Evolutionary conservation across 2,888 invertebrate genomes (phyloP).

Genomic region (Ischnus inquisitorius): DNA sequence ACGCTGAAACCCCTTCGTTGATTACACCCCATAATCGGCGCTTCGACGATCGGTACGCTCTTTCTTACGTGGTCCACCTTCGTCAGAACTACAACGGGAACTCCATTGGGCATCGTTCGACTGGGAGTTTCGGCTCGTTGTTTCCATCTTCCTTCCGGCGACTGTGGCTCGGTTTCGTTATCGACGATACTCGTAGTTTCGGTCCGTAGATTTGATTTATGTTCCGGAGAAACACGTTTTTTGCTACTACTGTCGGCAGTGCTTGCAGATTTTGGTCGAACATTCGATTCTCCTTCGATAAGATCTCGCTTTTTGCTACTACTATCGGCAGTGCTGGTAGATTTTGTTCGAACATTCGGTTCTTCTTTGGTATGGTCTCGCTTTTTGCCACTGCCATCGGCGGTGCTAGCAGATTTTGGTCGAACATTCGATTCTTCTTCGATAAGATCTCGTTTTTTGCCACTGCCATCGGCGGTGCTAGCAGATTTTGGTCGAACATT

Average conservation of each 20-base stretch:
- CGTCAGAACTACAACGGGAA: conserved; percentile 31
- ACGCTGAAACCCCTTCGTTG: conserved; percentile 62
- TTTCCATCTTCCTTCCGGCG: neutral
- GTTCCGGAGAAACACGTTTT: neutral
- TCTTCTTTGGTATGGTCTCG: neutral
- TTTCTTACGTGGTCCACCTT: conserved; percentile 33
- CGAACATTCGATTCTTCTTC: neutral
- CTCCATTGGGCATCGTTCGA: neutral
- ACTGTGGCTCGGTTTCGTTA: neutral
- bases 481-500: no score
- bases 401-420: neutral
- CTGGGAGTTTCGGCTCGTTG: neutral
- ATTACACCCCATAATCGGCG: conserved; percentile 71
- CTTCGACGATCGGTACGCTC: conserved; percentile 75
- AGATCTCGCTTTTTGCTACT: neutral
- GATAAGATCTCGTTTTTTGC: neutral
- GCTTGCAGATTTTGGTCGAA: neutral
- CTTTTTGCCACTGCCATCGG: neutral
- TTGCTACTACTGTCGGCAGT: neutral
- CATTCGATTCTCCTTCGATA: neutral
- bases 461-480: no score
- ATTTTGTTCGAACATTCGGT: neutral
- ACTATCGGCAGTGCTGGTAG: neutral
- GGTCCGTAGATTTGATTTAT: neutral
- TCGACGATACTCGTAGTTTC: neutral